Percentiles rank a stretch among this genome's conserved stretches.
Evolutionary conservation across 2,888 invertebrate species (phyloP).

Genomic region (Drosophila emarginata): DNA sequence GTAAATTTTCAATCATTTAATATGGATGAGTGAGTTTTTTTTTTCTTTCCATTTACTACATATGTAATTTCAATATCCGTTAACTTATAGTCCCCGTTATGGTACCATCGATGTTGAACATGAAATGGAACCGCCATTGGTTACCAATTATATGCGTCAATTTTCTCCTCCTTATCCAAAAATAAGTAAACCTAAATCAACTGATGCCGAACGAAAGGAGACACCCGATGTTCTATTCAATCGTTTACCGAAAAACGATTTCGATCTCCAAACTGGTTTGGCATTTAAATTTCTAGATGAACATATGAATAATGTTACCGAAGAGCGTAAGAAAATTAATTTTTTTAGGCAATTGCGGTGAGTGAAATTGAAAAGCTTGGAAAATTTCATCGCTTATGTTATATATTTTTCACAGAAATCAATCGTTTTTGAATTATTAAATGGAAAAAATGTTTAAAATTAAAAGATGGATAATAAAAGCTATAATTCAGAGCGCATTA

Average conservation of each 20-base stretch:
- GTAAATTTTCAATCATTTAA: conserved; percentile 66
- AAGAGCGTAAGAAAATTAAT: conserved; percentile 57
- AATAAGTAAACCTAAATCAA: background rate
- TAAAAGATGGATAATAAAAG: too few relatives aligned
- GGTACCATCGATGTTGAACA: conserved; percentile 41
- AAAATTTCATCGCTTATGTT: background rate
- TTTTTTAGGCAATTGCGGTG: conserved; percentile 63
- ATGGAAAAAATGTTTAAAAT: too few relatives aligned
- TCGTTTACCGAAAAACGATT: conserved; percentile 62
- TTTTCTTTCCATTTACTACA: too few relatives aligned
- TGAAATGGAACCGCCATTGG: conserved; percentile 41
- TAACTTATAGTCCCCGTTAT: conserved; percentile 48
- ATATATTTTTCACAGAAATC: conserved; percentile 40
- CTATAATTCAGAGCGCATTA: too few relatives aligned
- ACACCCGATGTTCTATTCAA: conserved; percentile 63
- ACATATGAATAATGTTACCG: conserved; percentile 56
- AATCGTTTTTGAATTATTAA: conserved; percentile 58
- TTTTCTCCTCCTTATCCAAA: conserved; percentile 47
- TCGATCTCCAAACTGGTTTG: conserved; percentile 55
- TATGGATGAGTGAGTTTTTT: conserved; percentile 60
- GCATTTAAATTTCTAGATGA: conserved; percentile 63
- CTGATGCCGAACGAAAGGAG: conserved; percentile 38
- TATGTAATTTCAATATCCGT: too few relatives aligned
- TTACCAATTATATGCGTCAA: conserved; percentile 50
- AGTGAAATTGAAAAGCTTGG: background rate